Base-by-base conservation (phyloP, 2,113 vertebrate species). In the Propithecus coquereli region DNA sequence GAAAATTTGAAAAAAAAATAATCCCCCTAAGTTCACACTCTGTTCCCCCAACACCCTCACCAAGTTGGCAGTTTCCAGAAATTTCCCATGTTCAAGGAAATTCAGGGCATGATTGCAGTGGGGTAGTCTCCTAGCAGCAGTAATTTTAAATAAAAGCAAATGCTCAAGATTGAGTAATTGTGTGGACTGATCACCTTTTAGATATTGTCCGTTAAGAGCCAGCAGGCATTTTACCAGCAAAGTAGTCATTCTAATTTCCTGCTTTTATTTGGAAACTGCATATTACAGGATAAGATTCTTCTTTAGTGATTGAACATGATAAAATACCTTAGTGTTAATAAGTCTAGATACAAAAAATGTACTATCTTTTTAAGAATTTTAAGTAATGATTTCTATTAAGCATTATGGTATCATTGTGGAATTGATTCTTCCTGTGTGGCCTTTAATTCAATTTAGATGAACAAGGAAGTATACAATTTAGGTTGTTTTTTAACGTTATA, bases 211-310 rank as follows among this genome's bases (percentile, higher is more conserved):
- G 27, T 52, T 85, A 65, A 43, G 30, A 86, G 84, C 79, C 37
- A 98, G 71, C 25, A 97, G 85, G 63, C 30, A 81, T 87, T 83
- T 91, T 86, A 95, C 37, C 66, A 91, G 83, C 47, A 90, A 96
- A 91, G 66, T 54, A 50, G n/a, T 84, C 90, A 32, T 87, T 92
- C 68, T 94, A 34, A 98, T 97, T 97, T 77, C 65, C 90, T 95
- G 74, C 40, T 81, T 94, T 95, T 90, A 94, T 94, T 97, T 92
- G 17, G 23, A 47, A 65, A 40, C 6, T 23, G 90, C 85, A 14
- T 27, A 92, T 43, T 57, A 47, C 5, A 97, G 32, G n/a, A 61
- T 70, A 66, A 85, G 63, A 74, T 27, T 10, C n/a, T 85, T 81
- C 66, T 66, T 91, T 34, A 92, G 7, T 66, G 52, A 54, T 57